Base-by-base conservation (phyloP, 2,888 invertebrate genomes). In the Ryuthela nishihirai region DNA sequence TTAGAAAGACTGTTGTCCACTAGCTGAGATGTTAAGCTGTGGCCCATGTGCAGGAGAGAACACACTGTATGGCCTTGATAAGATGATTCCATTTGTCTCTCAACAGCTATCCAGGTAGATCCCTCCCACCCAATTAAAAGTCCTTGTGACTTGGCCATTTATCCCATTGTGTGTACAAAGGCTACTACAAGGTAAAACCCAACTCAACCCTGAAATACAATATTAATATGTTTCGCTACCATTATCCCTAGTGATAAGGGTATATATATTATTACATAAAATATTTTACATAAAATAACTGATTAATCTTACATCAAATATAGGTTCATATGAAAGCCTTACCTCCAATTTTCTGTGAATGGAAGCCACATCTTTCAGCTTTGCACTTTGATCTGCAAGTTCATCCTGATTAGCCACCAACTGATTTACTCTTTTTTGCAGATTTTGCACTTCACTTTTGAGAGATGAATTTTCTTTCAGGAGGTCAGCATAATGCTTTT, bases 361-460 rank as follows among this genome's bases (percentile, higher is more conserved):
- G 5, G 34, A 9, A 17, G 24, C 6, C 4, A 34, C 44, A 21
- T 15, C 5, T 4, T 18, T 5, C 10, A 43, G 12, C 23, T 15
- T 32, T 9, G 32, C 34, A 21, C 23, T 44, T 12, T 44, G 34
- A 23, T 32, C 21, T 12, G 17, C 21, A 21, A 18, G 10, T 15
- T 12, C 23, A 44, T 35, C 35, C 15, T 25, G 17, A 12, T 38
- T 35, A 12, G 50, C 10, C 4, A 41, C 32, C 25, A 58, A 25
- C n/a, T 35, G 15, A 29, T 38, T 25, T 10, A 58, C 41, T 41
- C 36, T 46, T 20, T 52, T 41, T 24, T 42, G 46, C 23, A 58
- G 20, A 15, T 46, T 39, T 43, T 35, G 36, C 12, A 58, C 52
- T 32, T 50, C 50, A 36, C 34, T 45, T 20, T 46, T 38, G 29